Conservation (phyloP, 2,113 vertebrate genomes). For the Ammodytes dubius region DNA sequence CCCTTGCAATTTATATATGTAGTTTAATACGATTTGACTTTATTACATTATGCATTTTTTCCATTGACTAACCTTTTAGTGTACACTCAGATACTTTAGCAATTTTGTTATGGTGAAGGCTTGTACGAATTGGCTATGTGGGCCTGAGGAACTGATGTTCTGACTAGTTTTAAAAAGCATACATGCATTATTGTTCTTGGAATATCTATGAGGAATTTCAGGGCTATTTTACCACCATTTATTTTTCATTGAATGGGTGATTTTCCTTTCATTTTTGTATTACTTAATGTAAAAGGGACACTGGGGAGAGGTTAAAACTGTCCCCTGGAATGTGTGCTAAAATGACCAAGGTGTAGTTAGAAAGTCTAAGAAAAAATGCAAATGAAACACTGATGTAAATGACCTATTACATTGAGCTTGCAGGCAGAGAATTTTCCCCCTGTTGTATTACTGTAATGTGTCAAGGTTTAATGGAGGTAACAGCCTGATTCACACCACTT, state of each 20-base stretch:
- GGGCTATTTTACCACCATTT: slow-evolving; percentile 38
- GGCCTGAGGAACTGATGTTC: slow-evolving; percentile 16
- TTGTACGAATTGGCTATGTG: not conserved
- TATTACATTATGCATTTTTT: slow-evolving; percentile 16
- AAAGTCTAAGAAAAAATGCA: slow-evolving; percentile 36
- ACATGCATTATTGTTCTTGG: slow-evolving; percentile 35
- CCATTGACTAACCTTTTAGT: slow-evolving; percentile 19
- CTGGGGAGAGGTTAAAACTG: slow-evolving; percentile 32
- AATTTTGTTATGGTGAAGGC: slow-evolving; percentile 3
- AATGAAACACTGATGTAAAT: slow-evolving; percentile 46
- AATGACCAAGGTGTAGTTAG: slow-evolving; percentile 15
- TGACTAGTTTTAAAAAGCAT: slow-evolving; percentile 36
- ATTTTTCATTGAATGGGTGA: slow-evolving; percentile 41
- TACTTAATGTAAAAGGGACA: slow-evolving; percentile 34
- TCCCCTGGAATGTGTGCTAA: slow-evolving; percentile 24
- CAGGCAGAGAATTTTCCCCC: slow-evolving; percentile 1
- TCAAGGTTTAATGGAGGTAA: slow-evolving; percentile 45
- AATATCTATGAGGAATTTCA: slow-evolving; percentile 45
- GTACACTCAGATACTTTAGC: slow-evolving; percentile 3
- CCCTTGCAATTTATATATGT: slow-evolving; percentile 16
- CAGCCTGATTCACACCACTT: slow-evolving; percentile 2
- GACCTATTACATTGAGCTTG: slow-evolving; percentile 24
- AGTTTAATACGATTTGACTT: slow-evolving; percentile 31
- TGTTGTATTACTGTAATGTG: slow-evolving; percentile 10
- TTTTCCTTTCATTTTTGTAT: slow-evolving; percentile 37